Evolutionary conservation across 2,888 invertebrate species (phyloP).

Genomic region (Phymatocera aterrima): DNA sequence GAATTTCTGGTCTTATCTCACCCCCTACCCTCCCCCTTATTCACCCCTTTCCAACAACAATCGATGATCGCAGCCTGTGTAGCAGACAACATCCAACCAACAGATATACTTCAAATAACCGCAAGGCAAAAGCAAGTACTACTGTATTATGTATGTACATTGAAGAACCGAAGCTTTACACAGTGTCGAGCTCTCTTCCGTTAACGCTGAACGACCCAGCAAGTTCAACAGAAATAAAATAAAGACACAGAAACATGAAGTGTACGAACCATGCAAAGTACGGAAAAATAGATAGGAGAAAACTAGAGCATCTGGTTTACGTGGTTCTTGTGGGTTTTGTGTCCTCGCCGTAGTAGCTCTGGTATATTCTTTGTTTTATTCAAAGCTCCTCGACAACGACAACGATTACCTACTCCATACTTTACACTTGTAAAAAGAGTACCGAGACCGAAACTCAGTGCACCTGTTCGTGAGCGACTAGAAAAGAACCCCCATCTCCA

Average conservation of each 20-base stretch:
- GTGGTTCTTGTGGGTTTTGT: not conserved
- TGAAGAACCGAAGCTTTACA: not conserved
- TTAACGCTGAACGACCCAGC: slow-evolving; percentile 3
- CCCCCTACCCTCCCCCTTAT: not conserved
- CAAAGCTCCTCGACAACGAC: slow-evolving; percentile 18
- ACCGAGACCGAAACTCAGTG: not conserved
- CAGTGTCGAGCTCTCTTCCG: not conserved
- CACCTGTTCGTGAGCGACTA: not conserved
- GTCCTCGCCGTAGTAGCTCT: not conserved
- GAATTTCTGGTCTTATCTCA: not conserved
- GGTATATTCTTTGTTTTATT: slow-evolving; percentile 18
- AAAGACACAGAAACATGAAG: not conserved
- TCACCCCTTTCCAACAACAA: not conserved
- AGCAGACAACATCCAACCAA: not conserved
- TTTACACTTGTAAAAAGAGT: not conserved
- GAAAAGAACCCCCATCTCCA: not conserved
- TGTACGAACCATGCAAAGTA: not conserved
- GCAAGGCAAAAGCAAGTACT: slow-evolving; percentile 4
- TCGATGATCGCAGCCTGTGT: not conserved
- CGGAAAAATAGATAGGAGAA: not conserved
- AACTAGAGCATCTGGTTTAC: slow-evolving; percentile 15
- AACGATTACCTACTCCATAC: not conserved
- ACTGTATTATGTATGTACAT: too few species aligned
- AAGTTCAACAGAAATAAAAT: not conserved
- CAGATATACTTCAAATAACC: not conserved